These are phyloP conservation scores for Penaeus japonicus DNA, from an alignment of 1,140 invertebrate species.

Conservation along the genomic window DNA sequence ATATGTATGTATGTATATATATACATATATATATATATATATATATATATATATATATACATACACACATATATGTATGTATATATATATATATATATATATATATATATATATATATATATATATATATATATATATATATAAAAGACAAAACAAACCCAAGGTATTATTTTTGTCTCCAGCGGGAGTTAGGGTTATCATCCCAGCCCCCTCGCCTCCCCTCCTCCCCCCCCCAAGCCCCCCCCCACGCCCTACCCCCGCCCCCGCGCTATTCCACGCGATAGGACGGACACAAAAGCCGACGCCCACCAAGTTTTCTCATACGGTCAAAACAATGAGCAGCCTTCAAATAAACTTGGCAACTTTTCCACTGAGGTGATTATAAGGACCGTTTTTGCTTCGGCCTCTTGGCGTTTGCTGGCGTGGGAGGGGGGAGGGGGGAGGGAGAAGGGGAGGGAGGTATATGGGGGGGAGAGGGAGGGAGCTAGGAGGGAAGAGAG, in stretches of 20 bases:
- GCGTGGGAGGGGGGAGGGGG: neutral
- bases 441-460: neutral
- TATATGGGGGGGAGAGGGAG: neutral
- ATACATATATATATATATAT: neutral
- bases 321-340: conserved; percentile 29
- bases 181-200: no score
- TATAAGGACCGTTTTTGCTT: conserved; percentile 25
- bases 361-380: conserved; percentile 33
- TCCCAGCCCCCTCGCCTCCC: neutral
- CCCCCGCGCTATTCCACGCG: conserved; percentile 3
- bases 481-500: neutral
- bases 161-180: no score
- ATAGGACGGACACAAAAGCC: conserved; percentile 23
- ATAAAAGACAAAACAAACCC: no score
- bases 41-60: conserved; percentile 7
- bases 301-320: conserved; percentile 21
- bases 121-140: conserved; percentile 1
- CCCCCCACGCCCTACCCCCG: neutral
- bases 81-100: conserved; percentile 13
- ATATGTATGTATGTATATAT: neutral
- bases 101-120: neutral
- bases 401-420: neutral
- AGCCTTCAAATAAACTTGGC: conserved; percentile 25
- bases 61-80: neutral
- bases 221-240: neutral